Conservation (phyloP, 2,888 invertebrate genomes). For the Stenchaetothrips biformis region DNA sequence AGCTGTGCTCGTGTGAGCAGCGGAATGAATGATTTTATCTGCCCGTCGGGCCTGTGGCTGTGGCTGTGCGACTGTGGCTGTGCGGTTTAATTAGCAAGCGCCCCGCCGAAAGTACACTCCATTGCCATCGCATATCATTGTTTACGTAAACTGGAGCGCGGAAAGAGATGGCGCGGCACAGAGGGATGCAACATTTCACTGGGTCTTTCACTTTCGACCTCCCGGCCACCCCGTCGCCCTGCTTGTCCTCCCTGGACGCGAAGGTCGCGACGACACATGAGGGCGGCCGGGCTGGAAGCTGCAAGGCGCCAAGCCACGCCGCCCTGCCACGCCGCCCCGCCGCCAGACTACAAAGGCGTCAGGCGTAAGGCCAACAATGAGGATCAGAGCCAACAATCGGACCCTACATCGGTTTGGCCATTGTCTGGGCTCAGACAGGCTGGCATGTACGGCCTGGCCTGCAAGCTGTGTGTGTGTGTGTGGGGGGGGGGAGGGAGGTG, state of each 20-base stretch:
- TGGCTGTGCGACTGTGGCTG: background rate
- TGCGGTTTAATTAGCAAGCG: conserved; percentile 14
- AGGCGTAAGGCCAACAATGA: conserved; percentile 12
- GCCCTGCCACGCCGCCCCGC: background rate
- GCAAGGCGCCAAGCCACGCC: background rate
- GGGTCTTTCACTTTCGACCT: too few species aligned
- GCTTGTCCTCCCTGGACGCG: too few species aligned
- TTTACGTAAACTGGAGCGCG: background rate
- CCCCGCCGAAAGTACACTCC: background rate
- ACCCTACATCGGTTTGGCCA: background rate
- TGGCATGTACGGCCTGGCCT: background rate
- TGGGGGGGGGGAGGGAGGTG: too few species aligned
- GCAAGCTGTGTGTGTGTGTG: too few species aligned
- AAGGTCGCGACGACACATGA: too few species aligned
- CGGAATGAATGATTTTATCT: background rate
- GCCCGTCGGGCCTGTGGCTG: background rate
- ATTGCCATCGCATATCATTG: conserved; percentile 11
- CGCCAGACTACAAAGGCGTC: background rate
- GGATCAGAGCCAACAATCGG: conserved; percentile 12
- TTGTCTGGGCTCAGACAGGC: background rate
- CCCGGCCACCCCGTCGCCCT: too few species aligned
- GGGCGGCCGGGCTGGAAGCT: background rate
- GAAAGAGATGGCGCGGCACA: too few species aligned
- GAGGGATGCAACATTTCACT: too few species aligned
- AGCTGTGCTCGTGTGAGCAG: background rate